A percentile compares a stretch with the other conserved stretches of the same genome.
Conservation (phyloP, 2,888 invertebrate species). For the Sarcophaga subvicina region DNA sequence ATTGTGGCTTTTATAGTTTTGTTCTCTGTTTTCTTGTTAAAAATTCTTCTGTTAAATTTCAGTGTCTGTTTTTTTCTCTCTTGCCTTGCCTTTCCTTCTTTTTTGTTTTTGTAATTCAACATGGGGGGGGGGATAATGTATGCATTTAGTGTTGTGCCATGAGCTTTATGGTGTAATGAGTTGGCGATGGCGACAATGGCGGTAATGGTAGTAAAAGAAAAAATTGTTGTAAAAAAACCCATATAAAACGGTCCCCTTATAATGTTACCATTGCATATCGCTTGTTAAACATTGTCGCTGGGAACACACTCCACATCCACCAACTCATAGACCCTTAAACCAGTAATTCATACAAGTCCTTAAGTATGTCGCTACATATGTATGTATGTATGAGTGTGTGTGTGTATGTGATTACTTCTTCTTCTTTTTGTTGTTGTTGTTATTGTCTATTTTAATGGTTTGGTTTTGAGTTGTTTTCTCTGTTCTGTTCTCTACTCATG, state of each 20-base stretch:
- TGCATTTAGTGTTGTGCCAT: constrained; percentile 24
- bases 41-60: constrained; percentile 42
- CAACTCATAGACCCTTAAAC: constrained; percentile 31
- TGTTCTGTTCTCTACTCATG: not conserved
- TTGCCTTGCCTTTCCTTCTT: not conserved
- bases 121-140: constrained; percentile 41
- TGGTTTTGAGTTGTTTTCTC: constrained; percentile 37
- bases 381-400: constrained; percentile 35
- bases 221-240: not conserved
- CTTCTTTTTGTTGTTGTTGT: not conserved
- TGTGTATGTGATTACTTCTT: constrained; percentile 17
- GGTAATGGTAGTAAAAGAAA: constrained; percentile 33
- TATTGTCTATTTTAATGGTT: constrained; percentile 50
- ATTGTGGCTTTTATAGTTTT: constrained; percentile 76
- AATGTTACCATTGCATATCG: constrained; percentile 45
- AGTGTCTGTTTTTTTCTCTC: not conserved
- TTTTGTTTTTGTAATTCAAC: not conserved
- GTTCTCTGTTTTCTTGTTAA: constrained; percentile 61
- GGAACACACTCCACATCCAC: not conserved
- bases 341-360: not conserved
- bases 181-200: not conserved
- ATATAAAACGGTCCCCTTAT: constrained; percentile 42
- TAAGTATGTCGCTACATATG: constrained; percentile 30
- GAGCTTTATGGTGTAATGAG: not conserved
- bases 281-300: too few relatives aligned